Evolutionary conservation across 2,888 invertebrate species (phyloP).

Genomic region (Tenthredo notha): DNA sequence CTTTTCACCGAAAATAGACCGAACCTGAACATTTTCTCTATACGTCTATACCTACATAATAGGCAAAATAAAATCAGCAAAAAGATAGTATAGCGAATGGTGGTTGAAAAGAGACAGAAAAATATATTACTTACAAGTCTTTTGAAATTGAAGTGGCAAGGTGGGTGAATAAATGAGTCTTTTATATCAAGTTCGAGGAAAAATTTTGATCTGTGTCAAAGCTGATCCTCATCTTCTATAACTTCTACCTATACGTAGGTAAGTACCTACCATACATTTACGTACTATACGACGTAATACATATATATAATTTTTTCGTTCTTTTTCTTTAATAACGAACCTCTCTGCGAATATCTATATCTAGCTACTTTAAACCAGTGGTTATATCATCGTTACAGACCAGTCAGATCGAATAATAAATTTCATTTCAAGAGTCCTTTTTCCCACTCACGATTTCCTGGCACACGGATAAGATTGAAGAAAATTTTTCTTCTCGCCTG

Average conservation of each 20-base stretch:
- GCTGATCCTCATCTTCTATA: background rate
- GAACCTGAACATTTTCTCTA: background rate
- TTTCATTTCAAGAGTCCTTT: slow-evolving; percentile 29
- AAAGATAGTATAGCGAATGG: slow-evolving; percentile 1
- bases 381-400: slow-evolving; percentile 2
- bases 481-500: background rate
- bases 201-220: slow-evolving; percentile 5
- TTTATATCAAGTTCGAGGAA: background rate
- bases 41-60: background rate
- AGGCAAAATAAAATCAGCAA: background rate
- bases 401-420: slow-evolving; percentile 36
- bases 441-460: slow-evolving; percentile 5
- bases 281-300: background rate
- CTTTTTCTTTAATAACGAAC: background rate
- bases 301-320: background rate
- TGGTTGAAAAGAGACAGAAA: background rate
- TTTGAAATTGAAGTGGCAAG: slow-evolving; percentile 43
- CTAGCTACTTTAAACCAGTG: background rate
- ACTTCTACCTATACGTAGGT: background rate
- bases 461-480: background rate
- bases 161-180: slow-evolving; percentile 1
- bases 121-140: slow-evolving; percentile 24
- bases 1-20: slow-evolving; percentile 34
- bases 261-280: background rate
- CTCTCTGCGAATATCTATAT: background rate